These are phyloP conservation scores for Petrolisthes cinctipes DNA, from an alignment of 2,888 invertebrate genomes.

Conservation along the genomic window DNA sequence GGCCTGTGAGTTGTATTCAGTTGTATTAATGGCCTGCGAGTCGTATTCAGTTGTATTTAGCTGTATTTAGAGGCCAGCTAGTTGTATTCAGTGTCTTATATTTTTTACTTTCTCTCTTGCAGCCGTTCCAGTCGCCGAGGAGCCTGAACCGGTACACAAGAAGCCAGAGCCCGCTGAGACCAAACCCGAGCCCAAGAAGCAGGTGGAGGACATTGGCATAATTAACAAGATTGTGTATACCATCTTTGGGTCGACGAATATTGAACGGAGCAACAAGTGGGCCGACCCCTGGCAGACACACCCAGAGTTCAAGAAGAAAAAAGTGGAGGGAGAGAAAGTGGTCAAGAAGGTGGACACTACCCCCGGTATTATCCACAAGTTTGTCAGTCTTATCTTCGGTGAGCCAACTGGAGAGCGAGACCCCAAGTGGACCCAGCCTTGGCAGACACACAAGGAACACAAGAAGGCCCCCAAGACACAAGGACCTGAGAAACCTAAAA, in stretches of 20 bases:
- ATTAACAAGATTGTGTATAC: conserved; percentile 43
- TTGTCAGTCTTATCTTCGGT: conserved; percentile 45
- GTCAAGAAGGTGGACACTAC: neutral
- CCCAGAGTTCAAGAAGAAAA: conserved; percentile 43
- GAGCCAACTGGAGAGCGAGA: conserved; percentile 25
- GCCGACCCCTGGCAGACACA: conserved; percentile 64
- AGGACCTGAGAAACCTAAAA: neutral
- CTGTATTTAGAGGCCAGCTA: neutral
- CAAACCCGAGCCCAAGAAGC: neutral
- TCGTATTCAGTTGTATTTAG: neutral
- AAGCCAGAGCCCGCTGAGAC: neutral
- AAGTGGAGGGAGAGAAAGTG: neutral
- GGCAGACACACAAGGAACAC: conserved; percentile 62
- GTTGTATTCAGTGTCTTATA: neutral
- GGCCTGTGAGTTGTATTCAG: no score
- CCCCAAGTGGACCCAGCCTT: conserved; percentile 60
- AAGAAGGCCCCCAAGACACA: conserved; percentile 15
- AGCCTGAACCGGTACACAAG: conserved; percentile 6
- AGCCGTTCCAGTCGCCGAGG: neutral
- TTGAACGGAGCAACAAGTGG: conserved; percentile 50
- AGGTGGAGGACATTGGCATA: neutral
- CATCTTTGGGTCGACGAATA: conserved; percentile 40
- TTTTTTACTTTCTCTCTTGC: neutral
- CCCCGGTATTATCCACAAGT: conserved; percentile 38
- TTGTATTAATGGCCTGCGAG: neutral